A percentile compares a stretch with the other conserved stretches of the same genome.
phyloP scores from a whole-genome alignment of 2,113 vertebrate genomes.

The Rana temporaria region DNA sequence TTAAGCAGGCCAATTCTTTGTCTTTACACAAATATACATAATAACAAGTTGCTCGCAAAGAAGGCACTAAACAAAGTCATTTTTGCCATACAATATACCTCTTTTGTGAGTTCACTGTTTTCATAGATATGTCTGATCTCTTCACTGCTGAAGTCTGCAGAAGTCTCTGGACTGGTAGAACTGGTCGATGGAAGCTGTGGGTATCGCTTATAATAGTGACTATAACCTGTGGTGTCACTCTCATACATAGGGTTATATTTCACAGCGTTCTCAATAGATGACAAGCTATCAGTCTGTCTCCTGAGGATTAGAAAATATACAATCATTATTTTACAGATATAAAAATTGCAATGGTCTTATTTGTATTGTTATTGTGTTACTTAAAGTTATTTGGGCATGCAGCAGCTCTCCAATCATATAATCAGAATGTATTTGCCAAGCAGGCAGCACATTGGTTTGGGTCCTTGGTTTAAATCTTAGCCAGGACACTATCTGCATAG shows the following conservation, averaged over 20 bases:
- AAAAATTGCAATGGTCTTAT: not conserved
- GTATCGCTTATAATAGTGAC: conserved; percentile 82
- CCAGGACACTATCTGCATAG: no score
- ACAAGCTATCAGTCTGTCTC: conserved; percentile 82
- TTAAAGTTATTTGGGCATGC: no score
- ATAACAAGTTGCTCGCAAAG: no score
- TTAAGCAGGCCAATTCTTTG: no score
- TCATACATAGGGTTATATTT: conserved; percentile 92
- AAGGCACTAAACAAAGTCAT: no score
- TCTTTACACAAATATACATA: no score
- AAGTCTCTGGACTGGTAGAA: conserved; percentile 82
- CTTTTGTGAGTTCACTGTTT: conserved; percentile 89
- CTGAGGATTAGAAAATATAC: conserved; percentile 8
- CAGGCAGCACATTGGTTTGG: no score
- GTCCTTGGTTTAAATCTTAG: no score
- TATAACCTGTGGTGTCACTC: conserved; percentile 81
- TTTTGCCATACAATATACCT: conserved; percentile 70
- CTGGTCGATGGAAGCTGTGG: conserved; percentile 79
- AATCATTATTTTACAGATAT: conserved; percentile 18
- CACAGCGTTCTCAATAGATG: conserved; percentile 86
- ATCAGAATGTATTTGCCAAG: no score
- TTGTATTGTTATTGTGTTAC: not conserved
- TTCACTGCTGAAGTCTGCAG: conserved; percentile 91
- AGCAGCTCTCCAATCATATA: no score
- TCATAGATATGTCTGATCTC: conserved; percentile 94